Base-by-base conservation (phyloP, 2,113 vertebrate genomes). In the Ciconia stormi region DNA sequence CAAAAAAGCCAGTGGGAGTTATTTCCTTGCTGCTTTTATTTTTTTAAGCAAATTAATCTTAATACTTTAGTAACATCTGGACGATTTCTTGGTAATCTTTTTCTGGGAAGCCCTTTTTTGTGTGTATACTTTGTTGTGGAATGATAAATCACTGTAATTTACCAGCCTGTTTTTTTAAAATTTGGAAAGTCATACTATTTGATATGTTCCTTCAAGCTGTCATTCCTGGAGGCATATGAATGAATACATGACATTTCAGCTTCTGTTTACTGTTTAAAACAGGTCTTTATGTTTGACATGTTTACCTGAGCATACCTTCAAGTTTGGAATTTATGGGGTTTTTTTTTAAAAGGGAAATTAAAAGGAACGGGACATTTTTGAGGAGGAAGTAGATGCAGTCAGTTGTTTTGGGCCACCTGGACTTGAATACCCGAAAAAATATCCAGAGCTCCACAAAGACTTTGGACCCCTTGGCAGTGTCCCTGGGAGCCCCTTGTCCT, bases 111-210 rank as follows among this genome's bases (percentile, higher is more conserved):
- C 2, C 21, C 47, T 59, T 58, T 84, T 73, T n/a, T 89, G 34
- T 87, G 36, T 93, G 49, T 82, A n/a, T 94, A 40, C 66, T 95
- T 91, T 65, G 77, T 90, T 90, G 44, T 15, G 66, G 73, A 84
- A 82, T 92, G 95, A 95, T 76, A 96, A 96, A 96, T 96, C 82
- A 73, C 92, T 90, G 53, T 83, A 80, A 92, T 93, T 95, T 96
- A 71, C 74, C 67, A 83, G 53, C 79, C 38, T 73, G 65, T 38
- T 56, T 82, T 87, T 87, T 76, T 42, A 4, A 70, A 89, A 95
- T 73, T 74, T 93, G 77, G 53, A 5, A 79, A 96, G 79, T 94
- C 88, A 65, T 47, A 13, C 40, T 86, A 9, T 80, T 80, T 93
- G 92, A 83, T 93, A 29, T 58, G 50, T 86, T 82, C 74, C 85